These are phyloP conservation scores for Cheiracanthium punctorium DNA, from an alignment of 2,888 invertebrate species.

Conservation along the genomic window DNA sequence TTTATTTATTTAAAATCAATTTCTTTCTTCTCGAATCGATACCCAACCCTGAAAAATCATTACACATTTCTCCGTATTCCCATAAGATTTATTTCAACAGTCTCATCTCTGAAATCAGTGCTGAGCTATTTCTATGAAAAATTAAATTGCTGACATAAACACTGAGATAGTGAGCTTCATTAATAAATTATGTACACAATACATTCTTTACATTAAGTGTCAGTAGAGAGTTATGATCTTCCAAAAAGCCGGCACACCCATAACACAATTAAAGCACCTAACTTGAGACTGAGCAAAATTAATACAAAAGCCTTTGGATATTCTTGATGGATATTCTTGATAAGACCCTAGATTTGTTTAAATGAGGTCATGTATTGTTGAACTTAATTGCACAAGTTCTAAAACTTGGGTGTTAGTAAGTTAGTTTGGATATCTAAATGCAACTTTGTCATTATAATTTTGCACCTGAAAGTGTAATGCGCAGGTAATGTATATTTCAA, in stretches of 20 bases:
- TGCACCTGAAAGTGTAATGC: no score
- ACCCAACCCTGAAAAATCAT: no score
- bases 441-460: no score
- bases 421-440: no score
- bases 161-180: neutral
- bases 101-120: neutral
- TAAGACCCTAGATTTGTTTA: neutral
- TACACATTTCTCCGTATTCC: no score
- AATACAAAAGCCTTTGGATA: neutral
- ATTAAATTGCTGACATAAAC: neutral
- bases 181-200: slow-evolving; percentile 12
- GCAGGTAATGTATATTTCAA: no score
- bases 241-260: slow-evolving; percentile 1
- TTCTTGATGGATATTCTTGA: neutral
- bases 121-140: neutral
- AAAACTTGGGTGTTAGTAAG: no score
- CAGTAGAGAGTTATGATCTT: slow-evolving; percentile 1
- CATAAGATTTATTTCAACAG: neutral
- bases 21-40: no score
- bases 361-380: neutral
- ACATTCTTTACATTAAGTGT: neutral
- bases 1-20: no score
- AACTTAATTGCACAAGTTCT: neutral
- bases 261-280: neutral
- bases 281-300: neutral